Evolutionary conservation across 2,888 invertebrate species (phyloP).

Genomic region (Acanthopleura granulata): DNA sequence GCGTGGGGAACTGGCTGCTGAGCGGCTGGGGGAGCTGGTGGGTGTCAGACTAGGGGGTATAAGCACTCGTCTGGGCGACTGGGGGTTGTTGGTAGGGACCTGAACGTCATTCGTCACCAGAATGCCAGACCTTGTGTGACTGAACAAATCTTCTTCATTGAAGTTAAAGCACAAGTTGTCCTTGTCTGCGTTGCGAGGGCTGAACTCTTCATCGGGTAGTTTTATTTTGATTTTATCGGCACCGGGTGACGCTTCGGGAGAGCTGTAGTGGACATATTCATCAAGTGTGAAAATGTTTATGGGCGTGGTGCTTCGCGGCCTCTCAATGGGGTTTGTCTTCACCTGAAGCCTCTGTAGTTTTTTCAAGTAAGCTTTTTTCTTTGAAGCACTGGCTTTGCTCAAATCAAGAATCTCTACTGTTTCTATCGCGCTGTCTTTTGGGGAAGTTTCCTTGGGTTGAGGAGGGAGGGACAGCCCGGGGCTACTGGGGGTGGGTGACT

Average conservation of each 20-base stretch:
- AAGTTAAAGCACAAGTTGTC: constrained; percentile 44
- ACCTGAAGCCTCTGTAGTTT: constrained; percentile 57
- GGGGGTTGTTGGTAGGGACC: constrained; percentile 32
- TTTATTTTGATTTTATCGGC: constrained; percentile 55
- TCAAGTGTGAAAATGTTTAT: constrained; percentile 58
- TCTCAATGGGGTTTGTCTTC: constrained; percentile 56
- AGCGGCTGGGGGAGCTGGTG: constrained; percentile 43
- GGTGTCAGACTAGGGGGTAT: constrained; percentile 60
- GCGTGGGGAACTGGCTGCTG: constrained; percentile 27
- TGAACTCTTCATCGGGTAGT: constrained; percentile 54
- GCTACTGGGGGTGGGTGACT: background rate
- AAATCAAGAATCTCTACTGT: background rate
- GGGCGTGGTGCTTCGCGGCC: constrained; percentile 60
- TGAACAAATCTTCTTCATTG: constrained; percentile 58
- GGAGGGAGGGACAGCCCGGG: background rate
- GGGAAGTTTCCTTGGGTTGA: background rate
- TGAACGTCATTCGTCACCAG: constrained; percentile 44
- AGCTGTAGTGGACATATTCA: constrained; percentile 55
- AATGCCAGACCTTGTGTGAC: constrained; percentile 55
- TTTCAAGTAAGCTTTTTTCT: constrained; percentile 58
- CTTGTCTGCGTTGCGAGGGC: constrained; percentile 45
- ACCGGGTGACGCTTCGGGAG: constrained; percentile 48
- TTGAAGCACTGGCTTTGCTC: constrained; percentile 34
- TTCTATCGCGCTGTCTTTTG: background rate
- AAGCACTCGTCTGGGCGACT: constrained; percentile 54